These are phyloP conservation scores for Drosophila affinis DNA, from an alignment of 2,888 invertebrate species.

Conservation along the genomic window DNA sequence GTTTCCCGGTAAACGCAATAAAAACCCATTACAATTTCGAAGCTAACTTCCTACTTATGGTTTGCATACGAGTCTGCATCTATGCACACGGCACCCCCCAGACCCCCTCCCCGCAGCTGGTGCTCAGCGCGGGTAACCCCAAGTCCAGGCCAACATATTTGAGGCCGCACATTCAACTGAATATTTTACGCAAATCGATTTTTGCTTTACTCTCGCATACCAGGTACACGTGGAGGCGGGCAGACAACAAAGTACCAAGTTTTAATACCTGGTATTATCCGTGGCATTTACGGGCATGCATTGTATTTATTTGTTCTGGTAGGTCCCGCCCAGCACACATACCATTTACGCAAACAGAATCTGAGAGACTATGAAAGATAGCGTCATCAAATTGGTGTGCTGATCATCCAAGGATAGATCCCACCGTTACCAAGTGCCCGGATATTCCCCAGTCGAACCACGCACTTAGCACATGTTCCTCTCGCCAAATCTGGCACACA, in stretches of 20 bases:
- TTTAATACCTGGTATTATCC: conserved; percentile 8
- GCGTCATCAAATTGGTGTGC: too few species aligned
- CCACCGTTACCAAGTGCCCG: too few species aligned
- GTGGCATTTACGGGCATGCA: background rate
- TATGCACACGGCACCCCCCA: background rate
- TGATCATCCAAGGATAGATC: too few species aligned
- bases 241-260: conserved; percentile 40
- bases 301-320: too few species aligned
- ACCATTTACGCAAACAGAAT: too few species aligned
- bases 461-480: too few species aligned
- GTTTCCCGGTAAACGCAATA: conserved; percentile 7
- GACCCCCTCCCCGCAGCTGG: background rate
- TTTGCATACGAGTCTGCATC: conserved; percentile 18
- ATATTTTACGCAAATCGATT: conserved; percentile 57
- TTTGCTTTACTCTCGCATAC: conserved; percentile 36
- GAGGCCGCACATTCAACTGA: conserved; percentile 22
- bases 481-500: background rate
- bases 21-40: conserved; percentile 39
- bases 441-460: too few species aligned
- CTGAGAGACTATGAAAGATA: too few species aligned
- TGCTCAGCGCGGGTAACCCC: background rate
- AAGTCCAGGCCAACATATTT: background rate
- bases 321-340: too few species aligned
- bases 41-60: conserved; percentile 15
- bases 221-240: background rate